These are phyloP conservation scores for Malthinus seriepunctatus DNA, from an alignment of 2,888 invertebrate genomes.

Conservation along the genomic window DNA sequence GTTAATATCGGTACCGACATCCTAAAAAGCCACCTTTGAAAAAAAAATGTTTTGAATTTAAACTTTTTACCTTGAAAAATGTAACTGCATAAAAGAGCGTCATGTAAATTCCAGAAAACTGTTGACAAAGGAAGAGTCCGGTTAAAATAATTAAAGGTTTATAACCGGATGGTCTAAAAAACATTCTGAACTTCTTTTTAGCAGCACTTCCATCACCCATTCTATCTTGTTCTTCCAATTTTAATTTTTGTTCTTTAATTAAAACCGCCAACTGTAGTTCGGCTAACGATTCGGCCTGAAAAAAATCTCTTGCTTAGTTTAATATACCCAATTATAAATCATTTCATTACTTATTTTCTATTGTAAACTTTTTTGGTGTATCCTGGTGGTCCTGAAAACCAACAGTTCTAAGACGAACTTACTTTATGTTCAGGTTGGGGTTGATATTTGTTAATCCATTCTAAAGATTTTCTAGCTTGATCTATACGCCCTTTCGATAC, in stretches of 20 bases:
- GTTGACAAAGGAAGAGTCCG: constrained; percentile 62
- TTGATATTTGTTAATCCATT: constrained; percentile 57
- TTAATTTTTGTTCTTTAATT: constrained; percentile 59
- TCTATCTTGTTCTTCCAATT: constrained; percentile 50
- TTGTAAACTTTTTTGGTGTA: neutral
- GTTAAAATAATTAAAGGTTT: constrained; percentile 61
- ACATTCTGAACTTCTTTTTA: constrained; percentile 51
- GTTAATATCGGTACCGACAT: constrained; percentile 58
- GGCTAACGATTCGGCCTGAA: constrained; percentile 54
- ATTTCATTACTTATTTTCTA: constrained; percentile 4
- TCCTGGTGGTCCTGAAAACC: neutral
- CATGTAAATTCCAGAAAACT: constrained; percentile 65
- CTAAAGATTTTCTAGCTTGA: constrained; percentile 58
- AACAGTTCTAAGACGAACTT: constrained; percentile 20
- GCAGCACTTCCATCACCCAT: constrained; percentile 45
- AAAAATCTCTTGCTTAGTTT: constrained; percentile 14
- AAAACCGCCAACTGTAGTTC: constrained; percentile 59
- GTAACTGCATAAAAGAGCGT: constrained; percentile 65
- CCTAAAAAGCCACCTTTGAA: constrained; percentile 44
- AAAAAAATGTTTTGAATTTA: neutral
- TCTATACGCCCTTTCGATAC: constrained; percentile 60
- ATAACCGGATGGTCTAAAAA: constrained; percentile 61
- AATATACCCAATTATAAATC: neutral
- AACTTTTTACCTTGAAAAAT: constrained; percentile 57
- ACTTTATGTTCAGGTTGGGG: constrained; percentile 54